phyloP scores from a whole-genome alignment of 2,888 invertebrate genomes.

The Acronicta alni region DNA sequence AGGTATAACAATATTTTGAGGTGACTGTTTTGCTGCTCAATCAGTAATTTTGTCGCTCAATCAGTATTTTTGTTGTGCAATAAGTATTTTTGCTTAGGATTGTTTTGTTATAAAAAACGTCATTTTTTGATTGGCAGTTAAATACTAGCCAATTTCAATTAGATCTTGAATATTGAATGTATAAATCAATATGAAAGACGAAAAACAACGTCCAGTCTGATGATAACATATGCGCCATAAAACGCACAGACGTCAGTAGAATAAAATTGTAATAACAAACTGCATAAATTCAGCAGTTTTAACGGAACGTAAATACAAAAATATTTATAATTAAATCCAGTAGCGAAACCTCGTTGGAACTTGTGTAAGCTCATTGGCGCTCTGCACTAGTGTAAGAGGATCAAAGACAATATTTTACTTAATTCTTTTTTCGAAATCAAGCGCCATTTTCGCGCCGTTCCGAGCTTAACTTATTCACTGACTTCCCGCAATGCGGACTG shows the following conservation, averaged over 20 bases:
- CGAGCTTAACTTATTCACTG: constrained; percentile 15
- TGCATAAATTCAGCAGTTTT: constrained; percentile 2
- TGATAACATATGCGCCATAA: constrained; percentile 3
- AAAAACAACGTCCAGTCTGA: constrained; percentile 1
- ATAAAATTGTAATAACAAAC: constrained; percentile 29
- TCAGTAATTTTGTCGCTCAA: too few species aligned
- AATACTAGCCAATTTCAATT: too few species aligned
- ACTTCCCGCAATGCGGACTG: constrained; percentile 46
- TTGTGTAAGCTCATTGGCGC: too few species aligned
- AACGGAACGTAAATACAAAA: not conserved
- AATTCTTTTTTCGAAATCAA: constrained; percentile 6
- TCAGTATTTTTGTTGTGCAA: too few species aligned
- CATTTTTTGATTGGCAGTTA: too few species aligned
- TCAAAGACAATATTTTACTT: not conserved
- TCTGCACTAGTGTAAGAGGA: not conserved
- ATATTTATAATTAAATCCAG: not conserved
- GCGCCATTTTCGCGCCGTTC: constrained; percentile 10
- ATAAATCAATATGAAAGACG: not conserved
- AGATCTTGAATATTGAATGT: not conserved
- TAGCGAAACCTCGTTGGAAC: not conserved
- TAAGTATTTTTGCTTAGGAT: too few species aligned
- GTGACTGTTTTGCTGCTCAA: too few species aligned
- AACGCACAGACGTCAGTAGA: constrained; percentile 6
- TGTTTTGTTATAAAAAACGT: too few species aligned
- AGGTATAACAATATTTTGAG: too few species aligned